Evolutionary conservation across 2,888 invertebrate genomes (phyloP).

Genomic region (Mellilla xanthometata): DNA sequence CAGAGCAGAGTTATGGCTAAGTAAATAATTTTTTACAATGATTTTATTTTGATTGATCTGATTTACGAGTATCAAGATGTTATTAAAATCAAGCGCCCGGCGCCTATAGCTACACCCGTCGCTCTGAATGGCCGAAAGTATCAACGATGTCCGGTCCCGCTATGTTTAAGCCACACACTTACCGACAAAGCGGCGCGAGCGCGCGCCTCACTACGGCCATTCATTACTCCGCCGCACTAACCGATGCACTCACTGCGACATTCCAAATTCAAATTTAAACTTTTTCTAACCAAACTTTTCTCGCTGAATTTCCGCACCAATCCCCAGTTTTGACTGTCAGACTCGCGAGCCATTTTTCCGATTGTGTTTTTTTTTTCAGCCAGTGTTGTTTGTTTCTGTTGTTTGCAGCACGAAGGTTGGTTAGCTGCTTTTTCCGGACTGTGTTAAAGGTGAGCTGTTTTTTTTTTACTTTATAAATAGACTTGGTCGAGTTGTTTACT

Average conservation of each 20-base stretch:
- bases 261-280: slow-evolving; percentile 29
- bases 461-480: slow-evolving; percentile 23
- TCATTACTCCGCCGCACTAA: slow-evolving; percentile 69
- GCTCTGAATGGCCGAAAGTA: slow-evolving; percentile 45
- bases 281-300: slow-evolving; percentile 22
- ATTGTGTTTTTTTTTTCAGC: slow-evolving; percentile 40
- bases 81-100: too few relatives aligned
- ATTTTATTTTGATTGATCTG: too few relatives aligned
- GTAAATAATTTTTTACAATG: too few relatives aligned
- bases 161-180: slow-evolving; percentile 71
- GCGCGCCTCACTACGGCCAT: slow-evolving; percentile 72
- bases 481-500: too few relatives aligned
- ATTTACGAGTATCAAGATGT: too few relatives aligned
- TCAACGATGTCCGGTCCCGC: slow-evolving; percentile 54
- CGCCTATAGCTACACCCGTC: neutral
- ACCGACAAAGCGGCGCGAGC: slow-evolving; percentile 72
- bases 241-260: slow-evolving; percentile 68
- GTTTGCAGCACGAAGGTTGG: slow-evolving; percentile 36
- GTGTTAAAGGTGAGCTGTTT: slow-evolving; percentile 36
- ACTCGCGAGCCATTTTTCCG: slow-evolving; percentile 48
- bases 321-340: slow-evolving; percentile 50
- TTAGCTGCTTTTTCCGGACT: slow-evolving; percentile 30
- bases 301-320: slow-evolving; percentile 30
- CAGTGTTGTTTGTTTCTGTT: slow-evolving; percentile 39
- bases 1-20: too few relatives aligned